Evolutionary conservation across 2,888 invertebrate genomes (phyloP).

Genomic region (Leucophora obtusa): DNA sequence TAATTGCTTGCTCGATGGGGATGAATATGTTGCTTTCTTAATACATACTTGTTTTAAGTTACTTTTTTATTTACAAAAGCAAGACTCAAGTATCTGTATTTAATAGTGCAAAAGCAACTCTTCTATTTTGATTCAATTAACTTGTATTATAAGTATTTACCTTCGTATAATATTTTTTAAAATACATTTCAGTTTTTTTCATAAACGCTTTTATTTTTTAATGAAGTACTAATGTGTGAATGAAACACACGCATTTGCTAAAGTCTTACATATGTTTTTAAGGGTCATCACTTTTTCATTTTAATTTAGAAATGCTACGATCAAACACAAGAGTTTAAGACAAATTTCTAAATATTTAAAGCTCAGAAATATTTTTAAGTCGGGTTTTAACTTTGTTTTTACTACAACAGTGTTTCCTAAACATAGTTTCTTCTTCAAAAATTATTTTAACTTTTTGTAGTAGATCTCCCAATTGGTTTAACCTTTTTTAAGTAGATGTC

Average conservation of each 20-base stretch:
- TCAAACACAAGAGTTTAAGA: too few species aligned
- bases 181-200: background rate
- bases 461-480: too few species aligned
- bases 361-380: too few species aligned
- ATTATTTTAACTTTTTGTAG: too few species aligned
- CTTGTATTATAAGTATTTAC: constrained; percentile 42
- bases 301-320: too few species aligned
- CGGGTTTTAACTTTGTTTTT: too few species aligned
- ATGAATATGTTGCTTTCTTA: constrained; percentile 51
- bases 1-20: constrained; percentile 57
- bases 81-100: constrained; percentile 30
- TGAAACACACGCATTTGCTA: constrained; percentile 12
- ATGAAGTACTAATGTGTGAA: constrained; percentile 61
- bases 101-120: constrained; percentile 50
- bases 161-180: background rate
- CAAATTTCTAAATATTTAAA: too few species aligned
- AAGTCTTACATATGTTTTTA: too few species aligned
- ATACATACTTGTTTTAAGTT: constrained; percentile 25
- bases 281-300: too few species aligned
- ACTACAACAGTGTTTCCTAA: too few species aligned
- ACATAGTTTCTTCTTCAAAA: too few species aligned
- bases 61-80: constrained; percentile 19
- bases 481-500: too few species aligned
- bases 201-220: constrained; percentile 46
- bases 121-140: constrained; percentile 62